Base-by-base conservation (phyloP, 2,797 vertebrate species). In the Anguilla obscura region DNA sequence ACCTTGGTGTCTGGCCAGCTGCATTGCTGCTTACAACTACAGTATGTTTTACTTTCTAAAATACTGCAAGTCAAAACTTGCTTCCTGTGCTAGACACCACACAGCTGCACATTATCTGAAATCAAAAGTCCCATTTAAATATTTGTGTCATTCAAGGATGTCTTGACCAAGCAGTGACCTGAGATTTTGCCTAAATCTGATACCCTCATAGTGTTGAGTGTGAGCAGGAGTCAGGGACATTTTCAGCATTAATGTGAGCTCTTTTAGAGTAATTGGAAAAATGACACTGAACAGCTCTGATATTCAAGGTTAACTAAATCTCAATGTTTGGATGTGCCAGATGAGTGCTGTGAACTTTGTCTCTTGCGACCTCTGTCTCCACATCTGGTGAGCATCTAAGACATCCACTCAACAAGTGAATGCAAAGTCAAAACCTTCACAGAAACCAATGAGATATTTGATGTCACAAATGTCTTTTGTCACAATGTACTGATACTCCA, bases 241-340 rank as follows among this genome's bases (percentile, higher is more conserved):
- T 60, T 40, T 30, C 54, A n/a, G 36, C 33, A 16, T 83, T 83
- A 66, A 86, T 30, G 16, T 48, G n/a, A 33, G 58, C 24, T n/a
- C 10, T 71, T 66, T 82, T 52, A 58, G 40, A n/a, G 56, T 58
- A 50, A 52, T 79, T 84, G 63, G 79, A 24, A 85, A 76, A 79
- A 71, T 45, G 58, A 86, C 7, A 27, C 85, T 36, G 45, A 83
- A 36, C 85, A 86, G 88, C 27, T 86, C 54, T 63, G 58, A 45
- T 21, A 83, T 83, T 48, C 76, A 83, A 88, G 74, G 86, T 87
- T 82, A 82, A 45, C 30, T 9, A 33, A 85, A 54, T 58, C 18
- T 33, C 27, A 82, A 85, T 50, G 84, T 63, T 79, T 86, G 84
- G 56, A 52, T 71, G 69, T 40, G 40, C 36, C 48, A 14, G 84